Base-by-base conservation (phyloP, 2,888 invertebrate species). In the Micropterix aruncella region DNA sequence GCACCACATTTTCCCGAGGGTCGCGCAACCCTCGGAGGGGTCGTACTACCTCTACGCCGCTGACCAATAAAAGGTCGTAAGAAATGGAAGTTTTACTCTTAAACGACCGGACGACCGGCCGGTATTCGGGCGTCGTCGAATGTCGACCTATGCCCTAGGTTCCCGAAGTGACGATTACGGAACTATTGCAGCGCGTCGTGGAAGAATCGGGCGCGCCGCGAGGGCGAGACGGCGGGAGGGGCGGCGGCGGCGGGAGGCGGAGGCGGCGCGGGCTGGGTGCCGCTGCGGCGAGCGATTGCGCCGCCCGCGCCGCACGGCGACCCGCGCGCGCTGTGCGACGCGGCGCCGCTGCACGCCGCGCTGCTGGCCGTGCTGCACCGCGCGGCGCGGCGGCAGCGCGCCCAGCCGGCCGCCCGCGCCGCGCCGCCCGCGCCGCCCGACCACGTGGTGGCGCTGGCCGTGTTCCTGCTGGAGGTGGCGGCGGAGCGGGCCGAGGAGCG, bases 391-490 rank as follows among this genome's bases (percentile, higher is more conserved):
- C 80, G 79, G 40, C 38, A 46, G 51, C 52, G 38, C 51, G 75
- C 80, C 43, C 83, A 86, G 47, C 68, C 88, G 40, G 80, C 82
- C 58, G 79, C 85, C 59, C 77, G 57, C 77, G 77, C 54, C 49
- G 58, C 61, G 46, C 60, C 60, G 51, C 61, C 60, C 53, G 65
- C 67, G 51, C 67, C 68, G 17, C 84, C 90, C 40, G 95, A 96
- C 64, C 90, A 92, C 62, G 80, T 92, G 54, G 75, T 94, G 54
- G 89, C 92, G 44, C 68, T 94, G 46, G 79, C 87, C 41, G 74
- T 94, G 14, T 93, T 90, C 62, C 74, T 96, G 46, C 68, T 96
- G 48, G 88, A 91, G 62, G 83, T 91, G 62, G 85, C 89, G 19
- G 78, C 90, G 4, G 74, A 63, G 49, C 59, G 63, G 44, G 64